A percentile compares a stretch with the other conserved stretches of the same genome.
These are phyloP conservation scores for Hippocampus comes DNA, from an alignment of 2,113 vertebrate species.

Conservation along the genomic window DNA sequence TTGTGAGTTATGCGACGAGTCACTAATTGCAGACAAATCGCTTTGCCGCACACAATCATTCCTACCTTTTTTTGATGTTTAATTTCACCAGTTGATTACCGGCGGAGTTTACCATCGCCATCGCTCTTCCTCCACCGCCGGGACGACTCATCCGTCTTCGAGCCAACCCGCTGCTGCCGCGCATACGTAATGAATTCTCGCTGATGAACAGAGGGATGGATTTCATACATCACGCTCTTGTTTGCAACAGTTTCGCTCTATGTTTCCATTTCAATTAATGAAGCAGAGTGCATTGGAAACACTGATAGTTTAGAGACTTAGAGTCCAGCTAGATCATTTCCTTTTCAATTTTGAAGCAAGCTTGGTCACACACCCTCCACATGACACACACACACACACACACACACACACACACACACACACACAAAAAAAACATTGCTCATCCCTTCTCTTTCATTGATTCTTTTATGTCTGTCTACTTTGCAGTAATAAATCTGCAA, in stretches of 20 bases:
- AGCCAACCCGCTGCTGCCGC: conserved; percentile 41
- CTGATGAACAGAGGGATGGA: conserved; percentile 72
- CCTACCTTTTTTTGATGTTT: conserved; percentile 74
- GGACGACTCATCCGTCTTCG: conserved; percentile 71
- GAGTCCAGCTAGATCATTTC: conserved; percentile 1
- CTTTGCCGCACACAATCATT: conserved; percentile 80
- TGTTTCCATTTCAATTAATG: conserved; percentile 67
- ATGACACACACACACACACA: conserved; percentile 38
- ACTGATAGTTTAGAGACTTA: background rate
- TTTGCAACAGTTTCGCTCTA: conserved; percentile 73
- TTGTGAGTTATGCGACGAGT: conserved; percentile 67
- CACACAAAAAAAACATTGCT: conserved; percentile 18
- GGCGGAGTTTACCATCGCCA: conserved; percentile 65
- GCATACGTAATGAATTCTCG: conserved; percentile 72
- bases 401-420: conserved; percentile 29
- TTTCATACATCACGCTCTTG: conserved; percentile 81
- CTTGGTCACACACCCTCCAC: conserved; percentile 26
- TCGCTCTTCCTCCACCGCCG: conserved; percentile 65
- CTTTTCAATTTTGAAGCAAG: background rate
- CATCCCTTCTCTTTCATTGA: conserved; percentile 9
- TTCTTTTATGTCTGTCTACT: conserved; percentile 54
- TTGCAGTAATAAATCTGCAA: conserved; percentile 43
- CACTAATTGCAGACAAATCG: conserved; percentile 80
- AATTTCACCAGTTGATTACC: conserved; percentile 79
- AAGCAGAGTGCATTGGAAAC: conserved; percentile 46